A percentile compares a stretch with the other conserved stretches of the same genome.
These are phyloP conservation scores for Ptychoptera contaminata DNA, from an alignment of 2,888 invertebrate genomes.

Conservation along the genomic window DNA sequence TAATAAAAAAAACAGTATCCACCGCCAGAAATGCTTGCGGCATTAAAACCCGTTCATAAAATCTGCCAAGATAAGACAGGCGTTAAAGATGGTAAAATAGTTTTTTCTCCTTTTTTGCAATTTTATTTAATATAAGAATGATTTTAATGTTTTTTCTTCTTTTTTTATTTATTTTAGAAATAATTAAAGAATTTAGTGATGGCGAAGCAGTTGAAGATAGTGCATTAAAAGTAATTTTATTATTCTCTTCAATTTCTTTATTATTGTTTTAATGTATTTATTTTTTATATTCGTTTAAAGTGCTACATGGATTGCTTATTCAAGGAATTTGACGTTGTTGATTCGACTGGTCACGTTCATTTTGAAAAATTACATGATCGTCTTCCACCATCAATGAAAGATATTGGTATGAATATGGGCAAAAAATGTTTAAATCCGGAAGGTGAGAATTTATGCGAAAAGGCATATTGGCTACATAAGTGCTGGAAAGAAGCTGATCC, in stretches of 20 bases:
- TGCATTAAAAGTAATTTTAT: constrained; percentile 15
- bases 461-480: constrained; percentile 29
- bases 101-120: constrained; percentile 3
- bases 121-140: not conserved
- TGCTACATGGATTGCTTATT: constrained; percentile 31
- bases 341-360: constrained; percentile 29
- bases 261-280: too few relatives aligned
- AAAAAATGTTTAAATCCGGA: constrained; percentile 23
- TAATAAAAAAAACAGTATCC: constrained; percentile 19
- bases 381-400: constrained; percentile 21
- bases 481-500: constrained; percentile 24
- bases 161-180: constrained; percentile 14
- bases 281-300: constrained; percentile 11
- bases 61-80: constrained; percentile 24
- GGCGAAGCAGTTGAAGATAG: constrained; percentile 29
- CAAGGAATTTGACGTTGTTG: constrained; percentile 26
- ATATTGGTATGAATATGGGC: constrained; percentile 21
- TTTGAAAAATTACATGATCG: constrained; percentile 21
- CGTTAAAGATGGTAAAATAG: constrained; percentile 21
- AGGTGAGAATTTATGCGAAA: constrained; percentile 25
- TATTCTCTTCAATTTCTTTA: not conserved
- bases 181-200: constrained; percentile 30
- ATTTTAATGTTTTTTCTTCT: not conserved
- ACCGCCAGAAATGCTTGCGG: constrained; percentile 22
- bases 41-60: constrained; percentile 24